Evolutionary conservation across 2,888 invertebrate species (phyloP).

Genomic region (Sesia bembeciformis): DNA sequence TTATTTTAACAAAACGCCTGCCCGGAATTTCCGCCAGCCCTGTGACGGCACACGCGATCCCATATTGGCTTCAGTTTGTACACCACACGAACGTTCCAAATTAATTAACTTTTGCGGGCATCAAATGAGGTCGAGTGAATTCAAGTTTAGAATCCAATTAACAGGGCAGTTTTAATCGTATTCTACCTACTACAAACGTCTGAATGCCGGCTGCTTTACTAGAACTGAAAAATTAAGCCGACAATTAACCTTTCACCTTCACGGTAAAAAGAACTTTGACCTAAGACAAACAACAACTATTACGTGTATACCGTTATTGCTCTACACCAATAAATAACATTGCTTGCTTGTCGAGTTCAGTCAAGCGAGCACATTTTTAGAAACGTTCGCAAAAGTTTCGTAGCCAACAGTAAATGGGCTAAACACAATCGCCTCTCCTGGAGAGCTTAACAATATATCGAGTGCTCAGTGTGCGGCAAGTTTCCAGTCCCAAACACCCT

Average conservation of each 20-base stretch:
- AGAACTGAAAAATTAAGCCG: too few relatives aligned
- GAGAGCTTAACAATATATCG: background rate
- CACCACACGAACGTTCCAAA: conserved; percentile 21
- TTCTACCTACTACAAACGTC: conserved; percentile 4
- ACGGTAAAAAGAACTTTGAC: too few relatives aligned
- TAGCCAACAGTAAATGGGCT: conserved; percentile 2
- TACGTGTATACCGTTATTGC: too few relatives aligned
- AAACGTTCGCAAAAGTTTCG: background rate
- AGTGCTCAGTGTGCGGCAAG: background rate
- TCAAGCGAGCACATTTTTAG: background rate
- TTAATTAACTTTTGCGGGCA: conserved; percentile 45
- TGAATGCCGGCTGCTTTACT: too few relatives aligned
- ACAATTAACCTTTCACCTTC: too few relatives aligned
- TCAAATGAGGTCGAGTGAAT: conserved; percentile 34
- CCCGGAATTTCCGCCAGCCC: conserved; percentile 9
- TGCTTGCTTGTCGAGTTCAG: background rate
- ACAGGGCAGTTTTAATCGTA: conserved; percentile 18
- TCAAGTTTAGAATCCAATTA: conserved; percentile 45
- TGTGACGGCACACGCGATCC: background rate
- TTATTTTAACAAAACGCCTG: conserved; percentile 22
- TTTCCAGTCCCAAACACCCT: conserved; percentile 28
- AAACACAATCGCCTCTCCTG: conserved; percentile 4
- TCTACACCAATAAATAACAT: too few relatives aligned
- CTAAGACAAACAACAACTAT: too few relatives aligned
- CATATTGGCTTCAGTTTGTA: conserved; percentile 2